Evolutionary conservation across 2,113 vertebrate species (phyloP).

Genomic region (Corydoras maculifer): DNA sequence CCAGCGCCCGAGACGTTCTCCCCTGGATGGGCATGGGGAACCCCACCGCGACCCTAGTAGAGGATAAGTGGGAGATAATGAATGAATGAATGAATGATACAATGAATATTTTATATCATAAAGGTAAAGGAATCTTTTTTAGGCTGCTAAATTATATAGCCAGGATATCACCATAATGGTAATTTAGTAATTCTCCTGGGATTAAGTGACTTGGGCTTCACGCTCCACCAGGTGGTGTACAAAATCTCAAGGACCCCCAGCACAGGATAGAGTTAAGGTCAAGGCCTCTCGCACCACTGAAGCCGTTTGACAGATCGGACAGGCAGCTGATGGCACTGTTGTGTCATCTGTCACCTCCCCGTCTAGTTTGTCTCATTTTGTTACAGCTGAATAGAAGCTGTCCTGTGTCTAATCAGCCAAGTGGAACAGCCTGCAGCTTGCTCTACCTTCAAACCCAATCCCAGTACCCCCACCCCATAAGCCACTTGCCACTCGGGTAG

Average conservation of each 20-base stretch:
- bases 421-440: constrained; percentile 45
- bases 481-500: not conserved
- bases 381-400: constrained; percentile 55
- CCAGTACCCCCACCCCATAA: not conserved
- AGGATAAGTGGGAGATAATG: too few relatives aligned
- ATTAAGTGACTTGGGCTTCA: too few relatives aligned
- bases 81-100: too few relatives aligned
- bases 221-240: not conserved
- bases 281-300: constrained; percentile 61
- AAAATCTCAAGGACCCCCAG: constrained; percentile 44
- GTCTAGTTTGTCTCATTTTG: constrained; percentile 60
- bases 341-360: constrained; percentile 61
- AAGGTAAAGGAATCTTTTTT: too few relatives aligned
- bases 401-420: constrained; percentile 51
- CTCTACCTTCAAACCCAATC: not conserved
- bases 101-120: too few relatives aligned
- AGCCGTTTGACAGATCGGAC: constrained; percentile 67
- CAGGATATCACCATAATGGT: too few relatives aligned
- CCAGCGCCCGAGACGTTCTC: too few relatives aligned
- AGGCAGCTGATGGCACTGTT: constrained; percentile 58
- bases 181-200: too few relatives aligned
- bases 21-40: too few relatives aligned
- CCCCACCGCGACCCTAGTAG: too few relatives aligned
- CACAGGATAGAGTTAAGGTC: constrained; percentile 60
- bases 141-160: too few relatives aligned